phyloP scores from a whole-genome alignment of 2,888 invertebrate genomes.

The Drosophila mimica region DNA sequence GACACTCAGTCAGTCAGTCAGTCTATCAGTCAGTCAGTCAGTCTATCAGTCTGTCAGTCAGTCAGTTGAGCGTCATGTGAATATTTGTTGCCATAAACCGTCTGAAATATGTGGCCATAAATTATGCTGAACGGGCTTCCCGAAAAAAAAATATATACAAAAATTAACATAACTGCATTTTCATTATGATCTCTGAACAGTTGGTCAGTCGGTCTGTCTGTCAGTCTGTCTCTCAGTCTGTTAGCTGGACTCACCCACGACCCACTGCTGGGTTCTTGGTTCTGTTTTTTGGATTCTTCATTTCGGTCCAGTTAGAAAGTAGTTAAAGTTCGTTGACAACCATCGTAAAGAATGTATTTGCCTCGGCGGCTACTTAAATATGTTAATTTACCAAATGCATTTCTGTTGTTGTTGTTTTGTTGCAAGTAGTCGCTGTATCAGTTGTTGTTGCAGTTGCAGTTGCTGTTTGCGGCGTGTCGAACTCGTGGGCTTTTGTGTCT shows the following conservation, averaged over 20 bases:
- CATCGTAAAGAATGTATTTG: slow-evolving; percentile 51
- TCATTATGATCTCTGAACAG: slow-evolving; percentile 55
- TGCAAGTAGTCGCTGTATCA: slow-evolving; percentile 18
- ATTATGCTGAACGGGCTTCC: slow-evolving; percentile 44
- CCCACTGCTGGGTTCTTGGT: slow-evolving; percentile 55
- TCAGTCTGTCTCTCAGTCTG: slow-evolving; percentile 6
- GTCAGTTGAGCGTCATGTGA: slow-evolving; percentile 48
- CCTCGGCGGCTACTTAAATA: slow-evolving; percentile 56
- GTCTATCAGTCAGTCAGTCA: slow-evolving; percentile 33
- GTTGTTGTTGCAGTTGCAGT: slow-evolving; percentile 4
- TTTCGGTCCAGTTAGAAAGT: slow-evolving; percentile 69
- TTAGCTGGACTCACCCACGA: slow-evolving; percentile 65
- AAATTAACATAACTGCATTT: slow-evolving; percentile 75
- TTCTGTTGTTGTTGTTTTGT: slow-evolving; percentile 60
- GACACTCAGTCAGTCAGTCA: slow-evolving; percentile 30
- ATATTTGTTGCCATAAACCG: slow-evolving; percentile 66
- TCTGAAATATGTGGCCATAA: slow-evolving; percentile 71
- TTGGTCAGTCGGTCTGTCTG: slow-evolving; percentile 14
- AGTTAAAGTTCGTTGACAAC: slow-evolving; percentile 66
- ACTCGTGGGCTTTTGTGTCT: slow-evolving; percentile 46
- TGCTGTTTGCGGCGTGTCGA: slow-evolving; percentile 33
- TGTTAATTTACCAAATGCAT: slow-evolving; percentile 76
- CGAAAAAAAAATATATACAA: slow-evolving; percentile 38
- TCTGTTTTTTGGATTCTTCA: slow-evolving; percentile 1
- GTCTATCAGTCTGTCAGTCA: slow-evolving; percentile 28